A percentile compares a stretch with the other conserved stretches of the same genome.
Evolutionary conservation across 2,113 vertebrate species (phyloP).

Genomic region (Eurypyga helias): DNA sequence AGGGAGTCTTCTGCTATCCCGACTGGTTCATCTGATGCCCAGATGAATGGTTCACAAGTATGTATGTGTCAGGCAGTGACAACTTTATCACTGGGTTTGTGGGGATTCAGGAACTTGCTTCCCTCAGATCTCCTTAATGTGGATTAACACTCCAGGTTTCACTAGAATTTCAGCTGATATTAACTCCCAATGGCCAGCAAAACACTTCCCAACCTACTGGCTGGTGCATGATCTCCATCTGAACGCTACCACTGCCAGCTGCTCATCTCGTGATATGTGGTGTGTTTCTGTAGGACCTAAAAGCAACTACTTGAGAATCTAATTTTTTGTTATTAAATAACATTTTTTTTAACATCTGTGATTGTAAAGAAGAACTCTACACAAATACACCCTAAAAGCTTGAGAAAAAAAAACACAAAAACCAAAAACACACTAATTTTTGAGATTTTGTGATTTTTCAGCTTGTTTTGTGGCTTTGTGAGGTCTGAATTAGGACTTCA

Average conservation of each 20-base stretch:
- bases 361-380: not conserved
- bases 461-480: not conserved
- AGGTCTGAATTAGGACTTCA: not conserved
- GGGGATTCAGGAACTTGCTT: not conserved
- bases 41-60: not conserved
- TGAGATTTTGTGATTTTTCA: not conserved
- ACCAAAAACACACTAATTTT: not conserved
- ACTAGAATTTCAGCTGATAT: not conserved
- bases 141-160: slow-evolving; percentile 36
- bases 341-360: not conserved
- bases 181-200: not conserved
- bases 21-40: not conserved
- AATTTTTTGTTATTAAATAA: not conserved
- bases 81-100: not conserved
- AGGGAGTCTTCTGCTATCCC: not conserved
- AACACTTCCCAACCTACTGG: not conserved
- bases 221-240: not conserved
- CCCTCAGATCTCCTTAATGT: slow-evolving; percentile 2
- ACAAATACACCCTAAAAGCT: not conserved
- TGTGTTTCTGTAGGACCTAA: not conserved
- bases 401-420: not conserved
- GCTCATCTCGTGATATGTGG: not conserved
- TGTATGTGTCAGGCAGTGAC: not conserved
- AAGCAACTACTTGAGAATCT: not conserved
- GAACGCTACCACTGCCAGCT: not conserved